Evolutionary conservation across 2,888 invertebrate genomes (phyloP).

Genomic region (Sussaba pulchella): DNA sequence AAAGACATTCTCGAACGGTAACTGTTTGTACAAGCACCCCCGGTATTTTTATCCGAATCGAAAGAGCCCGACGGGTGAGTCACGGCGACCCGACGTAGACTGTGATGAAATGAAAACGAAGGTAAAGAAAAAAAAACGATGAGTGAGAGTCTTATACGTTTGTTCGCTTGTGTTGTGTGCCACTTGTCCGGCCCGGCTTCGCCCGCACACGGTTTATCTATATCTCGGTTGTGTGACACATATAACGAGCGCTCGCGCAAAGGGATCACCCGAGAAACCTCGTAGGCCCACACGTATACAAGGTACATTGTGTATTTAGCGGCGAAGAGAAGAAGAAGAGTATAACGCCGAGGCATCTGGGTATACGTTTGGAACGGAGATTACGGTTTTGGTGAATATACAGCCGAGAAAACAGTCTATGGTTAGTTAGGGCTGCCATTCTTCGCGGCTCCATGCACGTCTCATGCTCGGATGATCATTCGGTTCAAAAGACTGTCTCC

Average conservation of each 20-base stretch:
- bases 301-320: slow-evolving; percentile 78
- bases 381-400: slow-evolving; percentile 73
- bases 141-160: slow-evolving; percentile 48
- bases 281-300: slow-evolving; percentile 44
- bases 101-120: too few species aligned
- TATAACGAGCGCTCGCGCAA: slow-evolving; percentile 33
- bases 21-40: slow-evolving; percentile 79
- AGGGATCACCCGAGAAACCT: slow-evolving; percentile 51
- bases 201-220: slow-evolving; percentile 47
- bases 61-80: slow-evolving; percentile 73
- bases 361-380: slow-evolving; percentile 77
- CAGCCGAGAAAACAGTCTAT: slow-evolving; percentile 73
- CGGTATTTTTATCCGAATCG: slow-evolving; percentile 80
- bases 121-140: slow-evolving; percentile 38
- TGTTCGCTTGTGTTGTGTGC: slow-evolving; percentile 59
- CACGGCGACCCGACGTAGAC: slow-evolving; percentile 73
- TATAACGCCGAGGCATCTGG: slow-evolving; percentile 46
- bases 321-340: slow-evolving; percentile 72
- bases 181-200: slow-evolving; percentile 50
- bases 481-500: slow-evolving; percentile 49
- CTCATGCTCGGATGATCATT: slow-evolving; percentile 35
- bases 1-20: slow-evolving; percentile 76
- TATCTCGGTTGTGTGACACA: slow-evolving; percentile 49
- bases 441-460: slow-evolving; percentile 70
- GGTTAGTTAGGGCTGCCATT: slow-evolving; percentile 80